Evolutionary conservation across 2,888 invertebrate species (phyloP), one percentile per base, ranked within the genome.

Genomic region (Argyra leucocephala): DNA sequence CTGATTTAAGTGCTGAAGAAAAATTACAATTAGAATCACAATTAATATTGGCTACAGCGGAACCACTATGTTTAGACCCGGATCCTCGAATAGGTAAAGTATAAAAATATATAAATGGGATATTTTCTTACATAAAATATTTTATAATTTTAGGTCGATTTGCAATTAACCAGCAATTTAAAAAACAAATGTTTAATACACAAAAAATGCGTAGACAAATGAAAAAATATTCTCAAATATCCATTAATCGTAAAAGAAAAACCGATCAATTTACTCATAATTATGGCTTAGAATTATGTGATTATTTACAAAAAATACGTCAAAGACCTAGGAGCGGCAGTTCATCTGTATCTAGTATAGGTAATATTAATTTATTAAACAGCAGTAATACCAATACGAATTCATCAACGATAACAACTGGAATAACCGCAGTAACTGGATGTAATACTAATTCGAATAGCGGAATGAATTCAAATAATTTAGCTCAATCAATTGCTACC

Each of bases 61-160:
- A 92, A 18, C 91, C 91, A 6, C 81, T 96, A 48, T 96, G 94
- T 77, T 83, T 96, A 64, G 94, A 95, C 80, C 93, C 96, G 4
- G 88, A 90, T 73, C 92, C 92, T 3, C 85, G 88, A 26, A 88
- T 93, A 59, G 89, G 61, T n/a, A 48, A 48, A 10, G 15, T 48
- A 15, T 48, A 48, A 48, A 48, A 48, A 2, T 48, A 58, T 6
- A 22, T 12, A 58, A 5, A n/a, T 57, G 5, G n/a, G n/a, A n/a
- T n/a, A n/a, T n/a, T n/a, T n/a, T n/a, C n/a, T n/a, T n/a, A n/a
- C n/a, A 22, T 21, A 3, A 22, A 58, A 58, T 22, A 22, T 2
- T 3, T 58, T 58, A 22, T 3, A 3, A 22, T 58, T 58, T 22
- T 22, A 58, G 58, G 90, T 31, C 80, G 90, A 63, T 83, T 90